These are phyloP conservation scores for Aix galericulata DNA, from an alignment of 2,113 vertebrate genomes.

Conservation along the genomic window DNA sequence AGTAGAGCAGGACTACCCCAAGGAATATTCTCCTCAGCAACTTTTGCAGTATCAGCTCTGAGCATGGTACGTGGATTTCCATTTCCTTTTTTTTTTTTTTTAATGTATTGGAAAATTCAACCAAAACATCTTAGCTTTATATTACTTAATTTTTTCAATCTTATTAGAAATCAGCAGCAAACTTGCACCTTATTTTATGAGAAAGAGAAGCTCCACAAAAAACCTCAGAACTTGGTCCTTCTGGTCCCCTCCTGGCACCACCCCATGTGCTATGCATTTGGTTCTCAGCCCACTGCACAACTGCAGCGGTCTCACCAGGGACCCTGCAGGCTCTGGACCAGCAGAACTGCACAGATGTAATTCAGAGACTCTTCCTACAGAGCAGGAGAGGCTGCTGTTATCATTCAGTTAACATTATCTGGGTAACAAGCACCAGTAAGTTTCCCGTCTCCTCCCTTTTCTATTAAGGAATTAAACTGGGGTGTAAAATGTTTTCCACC, in stretches of 20 bases:
- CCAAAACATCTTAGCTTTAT: neutral
- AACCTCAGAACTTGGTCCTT: neutral
- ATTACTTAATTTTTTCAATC: neutral
- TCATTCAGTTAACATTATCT: neutral
- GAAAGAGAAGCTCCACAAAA: neutral
- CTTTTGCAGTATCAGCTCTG: neutral
- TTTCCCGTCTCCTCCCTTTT: neutral
- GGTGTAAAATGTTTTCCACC: neutral
- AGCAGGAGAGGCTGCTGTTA: neutral
- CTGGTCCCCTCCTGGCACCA: neutral
- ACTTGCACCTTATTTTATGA: neutral
- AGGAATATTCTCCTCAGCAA: neutral
- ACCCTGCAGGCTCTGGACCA: neutral
- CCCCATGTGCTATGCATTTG: neutral
- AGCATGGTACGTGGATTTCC: neutral
- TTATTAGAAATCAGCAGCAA: neutral
- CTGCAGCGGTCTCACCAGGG: neutral
- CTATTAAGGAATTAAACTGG: neutral
- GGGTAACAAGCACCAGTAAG: neutral
- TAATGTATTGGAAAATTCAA: neutral
- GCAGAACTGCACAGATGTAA: neutral
- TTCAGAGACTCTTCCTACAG: neutral
- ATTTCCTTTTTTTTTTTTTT: neutral
- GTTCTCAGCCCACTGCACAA: neutral
- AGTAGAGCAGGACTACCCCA: neutral